Evolutionary conservation across 2,797 vertebrate genomes (phyloP).

Genomic region (Hemibagrus guttatus): DNA sequence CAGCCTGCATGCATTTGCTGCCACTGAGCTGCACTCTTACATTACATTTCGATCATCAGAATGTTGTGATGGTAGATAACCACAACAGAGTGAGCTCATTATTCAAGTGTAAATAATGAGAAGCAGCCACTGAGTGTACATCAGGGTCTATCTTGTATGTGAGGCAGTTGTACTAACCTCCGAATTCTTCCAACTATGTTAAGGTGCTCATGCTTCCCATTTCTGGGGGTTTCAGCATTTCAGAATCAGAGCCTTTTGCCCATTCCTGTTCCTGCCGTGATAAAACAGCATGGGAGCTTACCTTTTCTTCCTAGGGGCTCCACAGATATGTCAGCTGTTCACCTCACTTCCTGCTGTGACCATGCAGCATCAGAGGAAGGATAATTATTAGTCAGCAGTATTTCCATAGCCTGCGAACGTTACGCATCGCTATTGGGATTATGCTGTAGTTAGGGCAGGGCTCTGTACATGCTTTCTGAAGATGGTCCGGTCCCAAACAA

Average conservation of each 20-base stretch:
- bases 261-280: background rate
- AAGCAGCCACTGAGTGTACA: background rate
- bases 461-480: background rate
- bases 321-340: background rate
- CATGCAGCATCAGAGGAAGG: background rate
- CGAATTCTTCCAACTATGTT: background rate
- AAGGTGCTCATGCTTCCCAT: background rate
- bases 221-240: background rate
- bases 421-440: background rate
- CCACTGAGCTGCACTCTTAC: background rate
- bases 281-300: background rate
- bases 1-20: background rate
- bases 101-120: background rate
- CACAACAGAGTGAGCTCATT: background rate
- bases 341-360: background rate
- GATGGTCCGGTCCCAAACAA: background rate
- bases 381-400: background rate
- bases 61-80: background rate
- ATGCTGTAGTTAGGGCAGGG: background rate
- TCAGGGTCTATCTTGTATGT: background rate
- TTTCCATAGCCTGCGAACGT: background rate
- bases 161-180: background rate
- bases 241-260: background rate
- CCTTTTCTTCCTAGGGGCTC: background rate
- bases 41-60: background rate